Percentiles rank a stretch among this genome's conserved stretches.
phyloP scores from a whole-genome alignment of 2,888 invertebrate species.

The Camptogramma bilineatum region DNA sequence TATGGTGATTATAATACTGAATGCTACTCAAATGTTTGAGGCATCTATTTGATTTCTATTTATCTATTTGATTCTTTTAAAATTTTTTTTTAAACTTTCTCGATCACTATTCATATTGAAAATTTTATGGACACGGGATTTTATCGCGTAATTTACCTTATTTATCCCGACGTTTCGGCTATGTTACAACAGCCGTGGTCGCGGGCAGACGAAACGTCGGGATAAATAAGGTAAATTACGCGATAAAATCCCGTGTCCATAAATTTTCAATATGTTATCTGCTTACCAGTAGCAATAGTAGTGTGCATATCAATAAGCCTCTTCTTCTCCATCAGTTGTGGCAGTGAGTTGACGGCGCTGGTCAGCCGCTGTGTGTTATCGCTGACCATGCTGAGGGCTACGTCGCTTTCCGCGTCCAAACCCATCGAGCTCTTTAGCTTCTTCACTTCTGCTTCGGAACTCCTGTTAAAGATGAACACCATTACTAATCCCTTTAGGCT shows the following conservation, averaged over 20 bases:
- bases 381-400: conserved; percentile 93
- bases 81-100: no score
- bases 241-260: no score
- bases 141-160: no score
- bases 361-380: conserved; percentile 97
- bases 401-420: conserved; percentile 94
- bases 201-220: no score
- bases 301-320: conserved; percentile 99
- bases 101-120: no score
- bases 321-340: conserved; percentile 98
- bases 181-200: no score
- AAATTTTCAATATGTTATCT: neutral
- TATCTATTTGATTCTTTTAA: no score
- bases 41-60: no score
- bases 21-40: no score
- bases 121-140: no score
- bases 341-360: conserved; percentile 97
- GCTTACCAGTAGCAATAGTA: conserved; percentile 96
- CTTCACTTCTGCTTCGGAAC: conserved; percentile 98
- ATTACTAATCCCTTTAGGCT: neutral
- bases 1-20: neutral
- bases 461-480: conserved; percentile 54
- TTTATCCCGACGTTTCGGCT: no score
- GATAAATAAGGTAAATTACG: no score
- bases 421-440: conserved; percentile 97